A percentile compares a stretch with the other conserved stretches of the same genome.
Evolutionary conservation across 2,797 vertebrate species (phyloP).

Genomic region (Dipus sagitta): DNA sequence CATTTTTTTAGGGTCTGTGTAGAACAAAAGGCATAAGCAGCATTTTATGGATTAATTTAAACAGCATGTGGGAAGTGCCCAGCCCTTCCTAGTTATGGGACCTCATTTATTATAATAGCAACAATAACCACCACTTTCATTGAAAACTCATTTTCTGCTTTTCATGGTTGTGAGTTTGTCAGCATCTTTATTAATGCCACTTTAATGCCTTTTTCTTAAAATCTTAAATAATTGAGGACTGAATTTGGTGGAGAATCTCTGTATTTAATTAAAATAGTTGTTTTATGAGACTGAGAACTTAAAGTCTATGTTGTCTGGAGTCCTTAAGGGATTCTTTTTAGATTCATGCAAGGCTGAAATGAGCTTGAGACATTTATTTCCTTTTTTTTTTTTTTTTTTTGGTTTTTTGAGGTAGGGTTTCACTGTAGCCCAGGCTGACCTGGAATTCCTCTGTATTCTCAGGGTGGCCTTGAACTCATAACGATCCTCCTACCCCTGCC

Average conservation of each 20-base stretch:
- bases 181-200: slow-evolving; percentile 72
- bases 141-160: slow-evolving; percentile 69
- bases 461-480: no score
- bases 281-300: slow-evolving; percentile 71
- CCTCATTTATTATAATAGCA: slow-evolving; percentile 68
- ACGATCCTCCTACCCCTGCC: no score
- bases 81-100: slow-evolving; percentile 20
- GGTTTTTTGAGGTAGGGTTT: no score
- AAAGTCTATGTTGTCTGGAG: slow-evolving; percentile 53
- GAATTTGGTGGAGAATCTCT: slow-evolving; percentile 64
- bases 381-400: not conserved
- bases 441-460: no score
- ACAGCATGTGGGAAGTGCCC: slow-evolving; percentile 15
- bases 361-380: slow-evolving; percentile 48
- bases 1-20: slow-evolving; percentile 45
- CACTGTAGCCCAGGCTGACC: no score
- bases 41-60: slow-evolving; percentile 74
- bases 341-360: slow-evolving; percentile 21
- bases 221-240: slow-evolving; percentile 66
- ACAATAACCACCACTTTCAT: slow-evolving; percentile 49
- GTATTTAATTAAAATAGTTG: slow-evolving; percentile 79
- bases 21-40: slow-evolving; percentile 45
- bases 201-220: slow-evolving; percentile 54
- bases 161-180: slow-evolving; percentile 66
- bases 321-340: slow-evolving; percentile 44